phyloP scores from a whole-genome alignment of 2,113 vertebrate genomes.

The Peromyscus leucopus region DNA sequence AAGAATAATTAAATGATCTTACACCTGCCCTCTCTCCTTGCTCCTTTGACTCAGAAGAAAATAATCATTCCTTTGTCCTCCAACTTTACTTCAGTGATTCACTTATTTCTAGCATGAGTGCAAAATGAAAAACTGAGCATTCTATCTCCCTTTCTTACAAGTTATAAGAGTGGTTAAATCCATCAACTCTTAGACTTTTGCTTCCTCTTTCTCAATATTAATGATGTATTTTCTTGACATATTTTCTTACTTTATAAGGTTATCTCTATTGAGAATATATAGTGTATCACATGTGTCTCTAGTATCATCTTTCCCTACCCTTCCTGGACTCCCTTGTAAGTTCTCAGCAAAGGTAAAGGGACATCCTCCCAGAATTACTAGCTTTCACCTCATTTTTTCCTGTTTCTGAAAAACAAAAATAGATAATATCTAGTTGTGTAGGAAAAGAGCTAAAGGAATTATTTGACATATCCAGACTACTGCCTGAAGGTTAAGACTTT shows the following conservation, averaged over 20 bases:
- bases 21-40: constrained; percentile 47
- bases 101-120: background rate
- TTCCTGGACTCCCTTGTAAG: background rate
- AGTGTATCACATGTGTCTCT: background rate
- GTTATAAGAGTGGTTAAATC: background rate
- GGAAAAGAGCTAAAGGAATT: background rate
- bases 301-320: background rate
- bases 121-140: background rate
- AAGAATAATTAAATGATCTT: constrained; percentile 66
- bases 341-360: background rate
- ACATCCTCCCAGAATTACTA: background rate
- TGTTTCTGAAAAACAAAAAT: background rate
- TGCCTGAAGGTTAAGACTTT: constrained; percentile 8
- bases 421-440: background rate
- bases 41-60: constrained; percentile 15
- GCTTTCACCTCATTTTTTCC: background rate
- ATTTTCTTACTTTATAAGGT: constrained; percentile 53
- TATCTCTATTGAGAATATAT: constrained; percentile 18
- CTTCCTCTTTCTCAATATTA: constrained; percentile 1
- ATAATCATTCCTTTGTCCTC: constrained; percentile 36
- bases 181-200: constrained; percentile 27
- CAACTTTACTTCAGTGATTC: background rate
- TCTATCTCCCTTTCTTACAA: constrained; percentile 4
- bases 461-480: background rate
- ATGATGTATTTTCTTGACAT: background rate